Evolutionary conservation across 2,888 invertebrate species (phyloP).

Genomic region (Agriopis leucophaearia): DNA sequence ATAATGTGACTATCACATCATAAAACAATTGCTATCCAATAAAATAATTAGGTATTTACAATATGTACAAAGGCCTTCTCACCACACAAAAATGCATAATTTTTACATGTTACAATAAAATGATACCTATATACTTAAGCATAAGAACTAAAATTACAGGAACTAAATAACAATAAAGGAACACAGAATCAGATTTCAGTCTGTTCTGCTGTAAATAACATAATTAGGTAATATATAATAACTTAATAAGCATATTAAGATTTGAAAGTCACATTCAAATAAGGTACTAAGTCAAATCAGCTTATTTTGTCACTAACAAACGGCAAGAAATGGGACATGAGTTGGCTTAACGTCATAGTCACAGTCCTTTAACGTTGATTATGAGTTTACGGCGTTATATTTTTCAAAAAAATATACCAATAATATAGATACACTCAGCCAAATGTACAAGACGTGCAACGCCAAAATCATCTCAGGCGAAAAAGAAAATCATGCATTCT

Average conservation of each 20-base stretch:
- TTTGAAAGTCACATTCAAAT: constrained; percentile 9
- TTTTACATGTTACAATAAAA: constrained; percentile 54
- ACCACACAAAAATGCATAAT: constrained; percentile 70
- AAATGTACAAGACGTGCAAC: no score
- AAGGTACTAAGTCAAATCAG: neutral
- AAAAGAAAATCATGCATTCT: no score
- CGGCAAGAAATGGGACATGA: no score
- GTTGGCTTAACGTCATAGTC: no score
- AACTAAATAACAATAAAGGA: constrained; percentile 66
- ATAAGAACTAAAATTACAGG: constrained; percentile 53
- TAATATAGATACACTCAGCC: no score
- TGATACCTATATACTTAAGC: constrained; percentile 49
- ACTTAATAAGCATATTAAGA: constrained; percentile 52
- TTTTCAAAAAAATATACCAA: no score
- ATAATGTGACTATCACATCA: constrained; percentile 83
- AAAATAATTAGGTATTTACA: constrained; percentile 72
- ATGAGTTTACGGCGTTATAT: no score
- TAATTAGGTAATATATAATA: constrained; percentile 54
- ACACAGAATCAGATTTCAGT: constrained; percentile 60
- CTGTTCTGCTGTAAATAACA: constrained; percentile 48
- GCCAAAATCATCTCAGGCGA: no score
- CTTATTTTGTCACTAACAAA: no score
- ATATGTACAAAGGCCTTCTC: constrained; percentile 60
- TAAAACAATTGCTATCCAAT: constrained; percentile 78
- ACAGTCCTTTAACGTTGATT: no score